These are phyloP conservation scores for Chanos chanos DNA, from an alignment of 2,797 vertebrate genomes.

Conservation along the genomic window DNA sequence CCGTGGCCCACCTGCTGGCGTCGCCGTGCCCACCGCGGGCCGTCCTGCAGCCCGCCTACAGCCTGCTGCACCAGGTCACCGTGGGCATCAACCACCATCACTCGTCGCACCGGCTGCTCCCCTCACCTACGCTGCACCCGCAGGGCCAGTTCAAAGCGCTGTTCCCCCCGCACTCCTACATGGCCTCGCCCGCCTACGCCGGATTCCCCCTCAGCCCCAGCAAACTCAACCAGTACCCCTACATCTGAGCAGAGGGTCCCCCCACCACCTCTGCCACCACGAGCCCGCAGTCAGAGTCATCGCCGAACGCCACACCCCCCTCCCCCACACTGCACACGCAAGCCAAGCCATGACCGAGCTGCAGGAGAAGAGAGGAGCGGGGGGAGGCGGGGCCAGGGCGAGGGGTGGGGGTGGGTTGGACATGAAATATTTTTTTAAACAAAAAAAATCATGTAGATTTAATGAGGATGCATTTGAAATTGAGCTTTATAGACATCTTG, in stretches of 20 bases:
- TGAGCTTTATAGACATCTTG: conserved; percentile 45
- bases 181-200: conserved; percentile 87
- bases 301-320: too few relatives aligned
- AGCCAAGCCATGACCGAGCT: too few relatives aligned
- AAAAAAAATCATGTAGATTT: conserved; percentile 81
- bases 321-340: not conserved
- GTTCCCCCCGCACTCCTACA: conserved; percentile 87
- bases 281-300: not conserved
- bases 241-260: conserved; percentile 81
- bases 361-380: too few relatives aligned
- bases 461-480: conserved; percentile 28
- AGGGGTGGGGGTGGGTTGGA: not conserved
- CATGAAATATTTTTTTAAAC: conserved; percentile 49
- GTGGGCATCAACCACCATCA: conserved; percentile 83
- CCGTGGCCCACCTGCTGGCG: conserved; percentile 80
- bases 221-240: conserved; percentile 94
- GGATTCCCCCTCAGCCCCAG: conserved; percentile 94
- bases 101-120: conserved; percentile 59
- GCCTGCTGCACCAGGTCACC: conserved; percentile 80
- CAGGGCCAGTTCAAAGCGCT: conserved; percentile 87
- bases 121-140: conserved; percentile 52
- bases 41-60: conserved; percentile 86
- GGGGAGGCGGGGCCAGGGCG: not conserved
- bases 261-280: conserved; percentile 27
- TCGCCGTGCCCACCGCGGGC: conserved; percentile 77